Conservation (phyloP, 2,113 vertebrate species). For the Chinchilla lanigera region DNA sequence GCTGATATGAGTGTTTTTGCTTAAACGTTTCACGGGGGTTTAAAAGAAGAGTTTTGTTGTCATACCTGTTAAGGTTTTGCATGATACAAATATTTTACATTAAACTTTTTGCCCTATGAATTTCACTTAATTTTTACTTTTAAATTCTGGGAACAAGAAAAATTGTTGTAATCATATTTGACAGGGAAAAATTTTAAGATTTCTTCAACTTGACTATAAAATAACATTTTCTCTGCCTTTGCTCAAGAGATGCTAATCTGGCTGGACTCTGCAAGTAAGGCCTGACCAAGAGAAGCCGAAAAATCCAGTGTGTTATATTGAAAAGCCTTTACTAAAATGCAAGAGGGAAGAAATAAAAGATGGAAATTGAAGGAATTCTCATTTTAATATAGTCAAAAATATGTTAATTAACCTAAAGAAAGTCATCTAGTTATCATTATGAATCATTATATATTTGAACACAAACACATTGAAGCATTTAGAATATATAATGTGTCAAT, state of each 20-base stretch:
- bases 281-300: not conserved
- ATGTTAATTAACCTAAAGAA: not conserved
- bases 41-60: not conserved
- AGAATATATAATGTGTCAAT: not conserved
- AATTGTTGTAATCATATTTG: not conserved
- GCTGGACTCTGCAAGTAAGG: not conserved
- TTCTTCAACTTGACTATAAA: not conserved
- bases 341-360: not conserved
- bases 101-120: not conserved
- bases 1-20: not conserved
- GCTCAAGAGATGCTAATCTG: not conserved
- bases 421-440: not conserved
- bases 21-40: not conserved
- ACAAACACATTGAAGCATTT: not conserved
- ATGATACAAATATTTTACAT: not conserved
- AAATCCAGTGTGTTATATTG: not conserved
- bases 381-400: not conserved
- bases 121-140: not conserved
- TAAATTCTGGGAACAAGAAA: not conserved
- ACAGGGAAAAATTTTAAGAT: not conserved
- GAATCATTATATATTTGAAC: too few relatives aligned
- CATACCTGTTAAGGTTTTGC: not conserved
- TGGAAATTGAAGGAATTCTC: not conserved
- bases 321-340: not conserved
- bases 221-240: not conserved